Evolutionary conservation across 2,888 invertebrate genomes (phyloP), one percentile per base, ranked within the genome.

Genomic region (Stenchaetothrips biformis): DNA sequence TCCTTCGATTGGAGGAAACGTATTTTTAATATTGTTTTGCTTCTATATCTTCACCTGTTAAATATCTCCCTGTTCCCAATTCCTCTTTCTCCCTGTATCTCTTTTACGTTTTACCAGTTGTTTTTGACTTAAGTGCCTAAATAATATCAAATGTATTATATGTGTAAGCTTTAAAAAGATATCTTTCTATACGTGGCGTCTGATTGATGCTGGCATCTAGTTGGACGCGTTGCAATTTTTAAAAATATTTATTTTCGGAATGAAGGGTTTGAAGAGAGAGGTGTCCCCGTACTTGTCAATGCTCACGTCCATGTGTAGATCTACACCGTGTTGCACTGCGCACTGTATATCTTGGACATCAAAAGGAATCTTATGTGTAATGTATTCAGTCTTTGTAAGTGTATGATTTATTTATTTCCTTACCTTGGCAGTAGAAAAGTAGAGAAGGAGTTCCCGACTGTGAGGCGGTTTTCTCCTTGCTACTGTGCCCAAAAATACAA

Each of bases 61-160:
- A 74, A 74, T 74, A 74, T 25, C 1, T 74, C 67, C 25, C 67
- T 74, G 67, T 25, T 74, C 67, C 67, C 67, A 25, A 25, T 74
- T 74, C 67, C 67, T 74, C 67, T 74, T 21, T 74, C 67, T 74
- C 67, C 67, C 67, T 74, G 67, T 74, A 74, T 53, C 53, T 53
- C 8, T 18, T 37, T 74, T 25, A 74, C 67, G 25, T 74, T 74
- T 37, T 25, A 21, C 67, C 67, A 74, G 21, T 37, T 37, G 37
- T 74, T 21, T 53, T 53, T 53, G 8, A 53, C 53, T 53, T 74
- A 74, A 74, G 67, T 74, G 67, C 67, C 67, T 74, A 74, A 53
- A 53, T 53, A 74, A 74, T 74, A 74, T 74, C 67, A 74, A 59
- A 16, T 74, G 25, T 74, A 21, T 74, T 74, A 74, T 0, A 13